Evolutionary conservation across 2,888 invertebrate species (phyloP), one percentile per base, ranked within the genome.

Genomic region (Phortica okadai): DNA sequence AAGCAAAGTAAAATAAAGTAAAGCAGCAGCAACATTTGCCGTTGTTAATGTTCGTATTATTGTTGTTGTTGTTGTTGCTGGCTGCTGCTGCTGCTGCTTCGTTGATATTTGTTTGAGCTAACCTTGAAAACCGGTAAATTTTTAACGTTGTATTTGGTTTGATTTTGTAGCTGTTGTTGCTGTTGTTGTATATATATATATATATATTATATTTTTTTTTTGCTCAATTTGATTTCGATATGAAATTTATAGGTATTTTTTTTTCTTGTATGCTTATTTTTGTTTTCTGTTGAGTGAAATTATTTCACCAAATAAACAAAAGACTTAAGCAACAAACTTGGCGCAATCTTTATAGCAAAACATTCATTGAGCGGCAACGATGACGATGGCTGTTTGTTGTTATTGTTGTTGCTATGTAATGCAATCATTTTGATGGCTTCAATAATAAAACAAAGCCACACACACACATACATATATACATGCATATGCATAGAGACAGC

Each of bases 51-150:
- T 50, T 50, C 50, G 50, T 50, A 33, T 33, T 33, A 5, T 4
- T 33, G 33, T 33, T 33, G 33, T 5, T 33, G 33, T 33, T 33
- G 33, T 33, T 33, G 33, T 33, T 33, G 33, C 4, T 14, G 50
- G 50, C 6, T 50, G 50, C 50, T 50, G 50, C 50, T 50, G 50
- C 50, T 67, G 44, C 6, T 67, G 67, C 67, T 50, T 50, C 44
- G 67, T 67, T 67, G 42, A 67, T 67, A 67, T 67, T 67, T 67
- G 67, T 67, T 79, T 78, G 75, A 84, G 82, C 87, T 87, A 85
- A 85, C 85, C 85, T 85, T 85, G 85, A 85, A 85, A 85, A 85
- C 85, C 87, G 85, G 85, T 85, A 85, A 66, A 67, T 42, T 42
- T 44, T 67, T 67, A 44, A 67, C 67, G 67, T 66, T 66, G 41